These are phyloP conservation scores for Otus sunia DNA, from an alignment of 2,113 vertebrate genomes.

Conservation along the genomic window DNA sequence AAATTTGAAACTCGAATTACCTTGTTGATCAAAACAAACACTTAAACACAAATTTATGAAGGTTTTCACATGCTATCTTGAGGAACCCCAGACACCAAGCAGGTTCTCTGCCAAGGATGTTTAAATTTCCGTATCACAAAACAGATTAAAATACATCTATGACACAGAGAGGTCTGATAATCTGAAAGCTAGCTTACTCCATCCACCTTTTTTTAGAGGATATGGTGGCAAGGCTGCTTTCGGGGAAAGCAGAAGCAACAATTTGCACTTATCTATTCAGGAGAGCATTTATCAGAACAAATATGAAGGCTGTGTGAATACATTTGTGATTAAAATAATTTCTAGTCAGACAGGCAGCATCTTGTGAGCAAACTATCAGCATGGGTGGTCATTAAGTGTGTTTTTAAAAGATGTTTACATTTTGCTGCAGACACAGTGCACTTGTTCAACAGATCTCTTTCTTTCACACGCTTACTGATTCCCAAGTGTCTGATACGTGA, in stretches of 20 bases:
- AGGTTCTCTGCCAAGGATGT: neutral
- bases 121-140: neutral
- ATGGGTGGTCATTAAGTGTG: neutral
- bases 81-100: neutral
- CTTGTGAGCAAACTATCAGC: neutral
- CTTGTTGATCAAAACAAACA: neutral
- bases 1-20: neutral
- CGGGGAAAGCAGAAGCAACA: neutral
- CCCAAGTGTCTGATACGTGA: neutral
- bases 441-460: neutral
- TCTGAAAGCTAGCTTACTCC: neutral
- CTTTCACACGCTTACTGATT: neutral
- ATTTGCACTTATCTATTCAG: neutral
- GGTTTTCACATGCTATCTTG: neutral
- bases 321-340: neutral
- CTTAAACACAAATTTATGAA: neutral
- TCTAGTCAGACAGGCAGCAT: neutral
- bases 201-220: neutral
- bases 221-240: neutral
- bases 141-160: neutral
- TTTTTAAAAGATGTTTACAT: neutral
- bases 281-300: neutral
- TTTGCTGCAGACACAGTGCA: neutral
- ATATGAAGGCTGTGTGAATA: neutral
- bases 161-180: neutral